Base-by-base conservation (phyloP, 2,888 invertebrate species). In the Netelia melanura region DNA sequence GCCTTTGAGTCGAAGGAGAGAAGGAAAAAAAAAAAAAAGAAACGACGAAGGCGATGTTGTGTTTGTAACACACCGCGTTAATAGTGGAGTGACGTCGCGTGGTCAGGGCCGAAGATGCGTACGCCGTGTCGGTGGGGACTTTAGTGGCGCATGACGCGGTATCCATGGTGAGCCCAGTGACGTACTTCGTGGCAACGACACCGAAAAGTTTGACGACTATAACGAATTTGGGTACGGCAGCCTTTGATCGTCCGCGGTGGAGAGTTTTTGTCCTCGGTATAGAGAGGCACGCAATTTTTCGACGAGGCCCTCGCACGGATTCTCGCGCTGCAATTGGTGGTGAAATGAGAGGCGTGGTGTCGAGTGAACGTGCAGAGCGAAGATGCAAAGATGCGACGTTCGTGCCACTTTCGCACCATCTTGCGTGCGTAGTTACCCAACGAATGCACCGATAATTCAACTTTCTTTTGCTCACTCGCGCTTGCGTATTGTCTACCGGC, bases 21-120 rank as follows among this genome's bases (percentile, higher is more conserved):
- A 54, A 6, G 0, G 54, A 54, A n/a, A 14, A 6, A 54, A 6
- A 54, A 14, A 54, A 6, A 14, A 54, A 54, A 5, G 6, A 54
- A 54, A 52, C 30, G 30, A 30, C 30, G 30, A 30, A 30, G 30
- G 30, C 30, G 30, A 30, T 30, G 30, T 30, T 30, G 30, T 5
- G 30, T 30, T 30, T 30, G 30, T 30, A 30, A 30, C 30, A 30
- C 30, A 30, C 30, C 30, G 5, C 30, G 30, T 30, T 30, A 30
- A 30, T 30, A 30, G 30, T 30, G 30, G 30, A 52, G 48, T 86
- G 88, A 90, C 88, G 87, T 89, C 87, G 86, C 65, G 68, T 38
- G 30, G 62, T 62, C 58, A 58, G 75, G 65, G 54, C 38, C 77
- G 68, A 71, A 52, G 56, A 75, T 54, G 70, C 72, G 58, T 61